These are phyloP conservation scores for Thalpophila matura DNA, from an alignment of 2,888 invertebrate species.

Conservation along the genomic window DNA sequence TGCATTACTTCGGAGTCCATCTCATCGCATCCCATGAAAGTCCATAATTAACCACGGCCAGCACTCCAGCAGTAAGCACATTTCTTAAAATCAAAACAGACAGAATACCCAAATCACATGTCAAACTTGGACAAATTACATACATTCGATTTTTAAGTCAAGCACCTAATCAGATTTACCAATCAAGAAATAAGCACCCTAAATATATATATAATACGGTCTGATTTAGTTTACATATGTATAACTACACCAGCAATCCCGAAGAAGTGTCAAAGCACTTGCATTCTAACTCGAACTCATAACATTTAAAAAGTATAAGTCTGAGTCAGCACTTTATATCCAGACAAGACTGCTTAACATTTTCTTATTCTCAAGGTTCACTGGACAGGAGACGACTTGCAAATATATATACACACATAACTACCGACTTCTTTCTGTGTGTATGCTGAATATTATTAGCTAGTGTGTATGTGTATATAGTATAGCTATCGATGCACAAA, in stretches of 20 bases:
- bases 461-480: constrained; percentile 52
- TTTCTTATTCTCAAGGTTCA: constrained; percentile 67
- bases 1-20: neutral
- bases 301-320: constrained; percentile 51
- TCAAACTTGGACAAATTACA: neutral
- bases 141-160: too few species aligned
- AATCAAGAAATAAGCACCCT: neutral
- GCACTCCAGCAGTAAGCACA: too few species aligned
- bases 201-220: neutral
- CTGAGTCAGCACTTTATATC: constrained; percentile 51
- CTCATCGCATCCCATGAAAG: neutral
- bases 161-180: neutral
- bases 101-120: neutral
- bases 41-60: neutral
- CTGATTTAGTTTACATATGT: neutral
- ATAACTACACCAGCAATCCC: neutral
- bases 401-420: constrained; percentile 57
- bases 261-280: constrained; percentile 33
- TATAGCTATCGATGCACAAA: constrained; percentile 68
- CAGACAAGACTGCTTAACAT: constrained; percentile 58
- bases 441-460: constrained; percentile 61
- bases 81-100: neutral
- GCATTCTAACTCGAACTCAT: constrained; percentile 33
- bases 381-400: constrained; percentile 67
- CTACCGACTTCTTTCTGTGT: constrained; percentile 66